A percentile compares a stretch with the other conserved stretches of the same genome.
Conservation (phyloP, 2,797 vertebrate genomes). For the Dallia pectoralis region DNA sequence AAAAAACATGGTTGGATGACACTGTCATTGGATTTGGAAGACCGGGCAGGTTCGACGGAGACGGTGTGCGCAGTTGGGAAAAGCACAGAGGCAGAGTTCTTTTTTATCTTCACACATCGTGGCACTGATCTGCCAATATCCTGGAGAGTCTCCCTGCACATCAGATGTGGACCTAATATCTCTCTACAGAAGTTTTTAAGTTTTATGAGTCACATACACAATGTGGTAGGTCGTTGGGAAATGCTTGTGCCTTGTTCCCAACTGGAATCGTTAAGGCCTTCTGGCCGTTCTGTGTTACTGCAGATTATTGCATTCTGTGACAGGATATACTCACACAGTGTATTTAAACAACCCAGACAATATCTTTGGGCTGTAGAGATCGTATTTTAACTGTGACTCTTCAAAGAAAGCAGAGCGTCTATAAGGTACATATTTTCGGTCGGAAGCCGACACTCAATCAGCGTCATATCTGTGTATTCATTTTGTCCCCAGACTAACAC, state of each 20-base stretch:
- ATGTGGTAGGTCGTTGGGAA: too few relatives aligned
- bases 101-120: background rate
- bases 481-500: slow-evolving; percentile 1
- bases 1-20: background rate
- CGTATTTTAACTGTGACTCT: background rate
- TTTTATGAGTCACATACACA: too few relatives aligned
- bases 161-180: too few relatives aligned
- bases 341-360: background rate
- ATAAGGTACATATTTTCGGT: background rate
- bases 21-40: background rate
- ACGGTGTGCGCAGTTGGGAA: background rate
- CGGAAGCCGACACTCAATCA: background rate
- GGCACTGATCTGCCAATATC: too few relatives aligned
- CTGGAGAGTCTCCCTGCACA: too few relatives aligned
- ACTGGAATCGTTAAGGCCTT: too few relatives aligned
- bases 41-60: background rate
- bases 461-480: slow-evolving; percentile 12
- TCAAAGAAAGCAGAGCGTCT: slow-evolving; percentile 5
- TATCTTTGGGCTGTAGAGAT: background rate
- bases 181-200: too few relatives aligned
- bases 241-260: too few relatives aligned
- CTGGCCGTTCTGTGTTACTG: background rate
- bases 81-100: background rate
- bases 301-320: background rate
- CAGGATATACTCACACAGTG: background rate